A percentile compares a stretch with the other conserved stretches of the same genome.
Conservation (phyloP, 2,797 vertebrate genomes). For the Toxotes lorentzi region DNA sequence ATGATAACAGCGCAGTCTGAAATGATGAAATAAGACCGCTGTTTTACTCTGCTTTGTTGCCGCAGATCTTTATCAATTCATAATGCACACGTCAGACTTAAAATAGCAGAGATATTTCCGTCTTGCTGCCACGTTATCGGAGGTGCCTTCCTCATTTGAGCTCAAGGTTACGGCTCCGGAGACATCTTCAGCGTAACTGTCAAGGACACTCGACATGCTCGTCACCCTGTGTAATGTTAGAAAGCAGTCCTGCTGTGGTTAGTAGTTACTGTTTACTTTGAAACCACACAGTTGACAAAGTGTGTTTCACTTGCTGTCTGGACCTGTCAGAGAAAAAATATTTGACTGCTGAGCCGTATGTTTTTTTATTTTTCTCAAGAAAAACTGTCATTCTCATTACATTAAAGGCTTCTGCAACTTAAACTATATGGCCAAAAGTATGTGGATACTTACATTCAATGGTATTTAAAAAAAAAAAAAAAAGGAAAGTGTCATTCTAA, state of each 20-base stretch:
- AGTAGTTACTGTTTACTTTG: slow-evolving; percentile 19
- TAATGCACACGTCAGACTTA: neutral
- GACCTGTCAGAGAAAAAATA: slow-evolving; percentile 14
- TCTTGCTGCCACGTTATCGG: neutral
- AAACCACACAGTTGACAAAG: slow-evolving; percentile 26
- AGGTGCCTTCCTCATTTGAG: slow-evolving; percentile 4
- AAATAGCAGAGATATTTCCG: neutral
- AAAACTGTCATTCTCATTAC: neutral
- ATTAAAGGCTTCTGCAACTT: neutral
- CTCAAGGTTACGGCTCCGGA: slow-evolving; percentile 30
- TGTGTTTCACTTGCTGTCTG: slow-evolving; percentile 12
- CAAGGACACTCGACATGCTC: slow-evolving; percentile 14
- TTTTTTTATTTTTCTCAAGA: neutral
- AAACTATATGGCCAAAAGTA: neutral
- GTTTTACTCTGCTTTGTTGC: neutral
- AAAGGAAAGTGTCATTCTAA: too few species aligned
- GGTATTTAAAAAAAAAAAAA: neutral
- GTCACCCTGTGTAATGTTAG: slow-evolving; percentile 17
- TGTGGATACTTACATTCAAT: neutral
- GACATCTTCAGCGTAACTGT: neutral
- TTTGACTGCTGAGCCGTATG: neutral
- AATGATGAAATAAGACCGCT: neutral
- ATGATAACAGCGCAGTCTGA: neutral
- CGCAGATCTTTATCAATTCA: neutral
- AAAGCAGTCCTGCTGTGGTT: slow-evolving; percentile 34